Evolutionary conservation across 2,113 vertebrate species (phyloP), one percentile per base, ranked within the genome.

Genomic region (Syngnathus floridae): DNA sequence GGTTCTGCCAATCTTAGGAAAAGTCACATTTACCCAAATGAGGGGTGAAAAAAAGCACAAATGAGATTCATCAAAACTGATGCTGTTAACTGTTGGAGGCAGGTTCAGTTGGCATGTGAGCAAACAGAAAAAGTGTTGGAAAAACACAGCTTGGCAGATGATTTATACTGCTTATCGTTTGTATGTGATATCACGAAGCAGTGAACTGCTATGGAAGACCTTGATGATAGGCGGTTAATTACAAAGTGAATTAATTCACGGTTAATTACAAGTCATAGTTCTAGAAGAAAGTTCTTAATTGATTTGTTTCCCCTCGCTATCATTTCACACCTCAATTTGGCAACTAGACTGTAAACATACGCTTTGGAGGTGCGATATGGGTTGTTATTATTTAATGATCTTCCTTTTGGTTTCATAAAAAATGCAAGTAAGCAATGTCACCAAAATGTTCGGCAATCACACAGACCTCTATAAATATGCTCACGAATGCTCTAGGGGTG

Each of bases 21-120:
- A 31, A 77, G 43, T 69, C 64, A 55, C 49, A 62, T 31, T 31
- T 77, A 83, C 80, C 69, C 66, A 81, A 85, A 85, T 85, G 69
- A 78, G 63, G 21, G 1, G 22, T 16, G 60, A 58, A 66, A 83
- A 65, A 63, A 69, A 75, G 60, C 57, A 43, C 74, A 74, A 83
- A 83, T 76, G 65, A 79, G 73, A 76, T 79, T 81, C 75, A 82
- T 83, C 76, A 83, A 73, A 80, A 71, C 69, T 80, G 76, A 81
- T 66, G 70, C 69, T 73, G 62, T 61, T 69, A 75, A 73, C 75
- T 8, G 52, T 81, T 68, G 77, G 84, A 80, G 71, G 61, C 66
- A 65, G 64, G 66, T 75, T 75, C 67, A 64, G 68, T 71, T 71
- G 62, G 69, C 69, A 63, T 62, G 63, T 68, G 69, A 69, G 72